Percentiles rank a stretch among this genome's conserved stretches.
Evolutionary conservation across 1,140 invertebrate species (phyloP).

Genomic region (Drosophila chauvacae): DNA sequence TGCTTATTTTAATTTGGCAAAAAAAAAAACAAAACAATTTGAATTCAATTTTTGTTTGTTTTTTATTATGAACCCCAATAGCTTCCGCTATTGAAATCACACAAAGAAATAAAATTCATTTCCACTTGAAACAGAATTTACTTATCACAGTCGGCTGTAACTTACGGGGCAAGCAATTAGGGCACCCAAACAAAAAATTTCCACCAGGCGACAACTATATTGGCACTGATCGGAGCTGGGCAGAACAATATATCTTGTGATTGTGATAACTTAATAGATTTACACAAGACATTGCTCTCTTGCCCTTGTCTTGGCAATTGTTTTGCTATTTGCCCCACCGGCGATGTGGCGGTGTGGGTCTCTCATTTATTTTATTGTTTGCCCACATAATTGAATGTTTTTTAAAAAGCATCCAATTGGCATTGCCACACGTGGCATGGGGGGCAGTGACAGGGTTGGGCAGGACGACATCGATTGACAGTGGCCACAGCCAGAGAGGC

Average conservation of each 20-base stretch:
- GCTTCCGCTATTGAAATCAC: background rate
- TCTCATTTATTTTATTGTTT: conserved; percentile 73
- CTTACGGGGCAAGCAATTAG: conserved; percentile 14
- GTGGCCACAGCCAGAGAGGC: background rate
- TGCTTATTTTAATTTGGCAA: conserved; percentile 2
- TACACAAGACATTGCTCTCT: conserved; percentile 28
- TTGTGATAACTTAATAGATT: conserved; percentile 49
- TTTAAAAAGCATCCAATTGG: conserved; percentile 57
- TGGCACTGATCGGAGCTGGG: conserved; percentile 21
- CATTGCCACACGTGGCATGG: conserved; percentile 41
- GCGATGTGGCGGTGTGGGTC: conserved; percentile 1
- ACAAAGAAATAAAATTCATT: background rate
- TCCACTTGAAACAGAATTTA: conserved; percentile 12
- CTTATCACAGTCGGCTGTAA: conserved; percentile 23
- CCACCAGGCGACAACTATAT: conserved; percentile 19
- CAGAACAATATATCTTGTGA: conserved; percentile 36
- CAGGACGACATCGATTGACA: conserved; percentile 55
- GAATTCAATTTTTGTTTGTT: conserved; percentile 18
- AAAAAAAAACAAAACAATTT: conserved; percentile 14
- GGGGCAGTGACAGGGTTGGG: conserved; percentile 26
- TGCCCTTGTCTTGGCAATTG: conserved; percentile 31
- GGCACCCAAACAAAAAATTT: conserved; percentile 4
- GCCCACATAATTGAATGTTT: conserved; percentile 77
- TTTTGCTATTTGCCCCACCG: conserved; percentile 40
- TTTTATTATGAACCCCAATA: background rate